Base-by-base conservation (phyloP, 2,888 invertebrate species). In the Drosophila mimica region DNA sequence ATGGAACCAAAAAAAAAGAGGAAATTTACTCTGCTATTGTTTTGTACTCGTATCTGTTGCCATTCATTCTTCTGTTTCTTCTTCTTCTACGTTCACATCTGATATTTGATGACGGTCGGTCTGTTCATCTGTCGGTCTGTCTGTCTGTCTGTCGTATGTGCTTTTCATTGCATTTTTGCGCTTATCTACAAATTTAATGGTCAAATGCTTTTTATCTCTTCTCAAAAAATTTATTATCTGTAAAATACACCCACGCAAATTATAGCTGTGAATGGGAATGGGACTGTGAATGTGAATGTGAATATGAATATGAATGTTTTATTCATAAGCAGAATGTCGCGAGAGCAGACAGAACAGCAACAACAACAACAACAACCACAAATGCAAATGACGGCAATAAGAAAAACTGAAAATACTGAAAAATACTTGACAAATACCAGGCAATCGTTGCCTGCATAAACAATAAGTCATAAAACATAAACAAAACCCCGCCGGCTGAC, bases 241-340 rank as follows among this genome's bases (percentile, higher is more conserved):
- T 74, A 77, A 76, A 79, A 71, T 76, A 73, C 85, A 73, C 88
- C 85, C 88, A 82, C 79, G 79, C 83, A 52, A 84, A 81, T 79
- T 72, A 77, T 70, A 60, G 74, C 31, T 56, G 40, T 68, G 54
- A 54, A 34, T 54, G 38, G 15, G 38, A 30, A n/a, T 40, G 28
- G 7, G 30, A 40, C 63, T 83, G 82, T 68, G 71, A 54, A 1
- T 36, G 46, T n/a, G 77, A 72, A 64, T 71, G 64, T 66, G 63
- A 71, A 68, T 82, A 79, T 70, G 74, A 65, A 56, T 64, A 36
- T 49, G 48, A 58, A 74, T 74, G 74, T 56, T 58, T 57, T 52
- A 76, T 76, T 76, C 73, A 76, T 62, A 40, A 40, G 53, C 68
- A 61, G 57, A 57, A 25, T 40, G 56, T 57, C 30, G 56, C 40